Evolutionary conservation across 2,888 invertebrate species (phyloP), one percentile per base, ranked within the genome.

Genomic region (Diplazon laetatorius): DNA sequence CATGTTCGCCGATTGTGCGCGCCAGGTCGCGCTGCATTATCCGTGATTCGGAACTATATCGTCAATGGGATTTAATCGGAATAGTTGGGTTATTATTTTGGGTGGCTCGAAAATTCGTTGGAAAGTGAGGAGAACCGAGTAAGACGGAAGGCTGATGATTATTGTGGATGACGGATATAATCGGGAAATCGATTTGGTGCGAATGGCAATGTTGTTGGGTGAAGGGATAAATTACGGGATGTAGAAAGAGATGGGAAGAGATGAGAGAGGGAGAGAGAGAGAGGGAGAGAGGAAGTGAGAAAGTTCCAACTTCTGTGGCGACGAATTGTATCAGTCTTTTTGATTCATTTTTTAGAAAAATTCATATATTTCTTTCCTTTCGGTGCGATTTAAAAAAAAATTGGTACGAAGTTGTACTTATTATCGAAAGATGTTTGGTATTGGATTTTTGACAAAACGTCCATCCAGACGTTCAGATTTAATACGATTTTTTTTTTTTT

Each of bases 61-160:
- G 52, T 14, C 63, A 76, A 79, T 69, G 71, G 42, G 63, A 66
- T 69, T 62, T 69, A 65, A 76, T 71, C 55, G 63, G 76, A 72
- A 79, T 79, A 79, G 76, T 72, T 79, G 10, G 57, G 35, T 55
- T 20, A 65, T 69, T 59, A 79, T 76, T 72, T 57, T n/a, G n/a
- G n/a, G 59, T 44, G 63, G 72, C 68, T 63, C n/a, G 18, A 39
- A 55, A 55, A 25, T 10, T 16, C 55, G 44, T n/a, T 30, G 55
- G 30, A 30, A 25, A 42, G 8, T 3, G 1, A 4, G 6, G 14
- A 18, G 55, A 44, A 68, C 4, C 39, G 25, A 12, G 30, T 25
- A 39, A n/a, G n/a, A n/a, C n/a, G n/a, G n/a, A n/a, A n/a, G n/a
- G n/a, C n/a, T n/a, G n/a, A n/a, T n/a, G n/a, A n/a, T 68, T 55